Evolutionary conservation across 2,797 vertebrate species (phyloP).

Genomic region (Periophthalmus magnuspinnatus): DNA sequence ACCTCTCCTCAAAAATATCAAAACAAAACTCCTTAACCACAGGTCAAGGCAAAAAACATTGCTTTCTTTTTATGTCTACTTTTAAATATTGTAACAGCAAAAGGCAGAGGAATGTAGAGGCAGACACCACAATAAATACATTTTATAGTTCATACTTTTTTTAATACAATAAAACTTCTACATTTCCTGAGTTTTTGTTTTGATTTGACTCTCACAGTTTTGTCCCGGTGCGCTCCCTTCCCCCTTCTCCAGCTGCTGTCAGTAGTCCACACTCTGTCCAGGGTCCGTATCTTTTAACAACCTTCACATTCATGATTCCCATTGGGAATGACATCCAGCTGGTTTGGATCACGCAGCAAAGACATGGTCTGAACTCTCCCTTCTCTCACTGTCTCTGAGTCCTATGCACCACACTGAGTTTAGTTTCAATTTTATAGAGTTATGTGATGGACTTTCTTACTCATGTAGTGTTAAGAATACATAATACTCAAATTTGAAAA

Average conservation of each 20-base stretch:
- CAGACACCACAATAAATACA: constrained; percentile 10
- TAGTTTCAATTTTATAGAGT: constrained; percentile 19
- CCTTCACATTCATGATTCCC: constrained; percentile 83
- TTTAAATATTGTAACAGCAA: constrained; percentile 11
- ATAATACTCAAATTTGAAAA: no score
- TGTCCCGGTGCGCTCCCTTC: constrained; percentile 57
- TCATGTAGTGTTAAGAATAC: constrained; percentile 12
- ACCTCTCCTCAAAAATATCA: constrained; percentile 47
- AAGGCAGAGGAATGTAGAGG: constrained; percentile 50
- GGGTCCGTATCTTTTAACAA: constrained; percentile 85
- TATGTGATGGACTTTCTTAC: no score
- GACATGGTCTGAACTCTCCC: constrained; percentile 71
- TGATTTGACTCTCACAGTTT: constrained; percentile 16
- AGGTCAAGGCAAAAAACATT: constrained; percentile 54
- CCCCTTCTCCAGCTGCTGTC: constrained; percentile 85
- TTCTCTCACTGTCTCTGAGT: constrained; percentile 56
- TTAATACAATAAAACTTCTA: constrained; percentile 42
- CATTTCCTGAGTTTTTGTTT: constrained; percentile 61
- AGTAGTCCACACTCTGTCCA: constrained; percentile 80
- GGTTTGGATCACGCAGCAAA: constrained; percentile 77
- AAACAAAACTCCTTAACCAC: constrained; percentile 51
- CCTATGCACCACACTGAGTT: constrained; percentile 41
- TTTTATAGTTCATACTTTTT: neutral
- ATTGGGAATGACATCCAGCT: constrained; percentile 83
- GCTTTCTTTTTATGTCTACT: constrained; percentile 43